Evolutionary conservation across 2,113 vertebrate species (phyloP), one percentile per base, ranked within the genome.

Genomic region (Triplophysa tibetana): DNA sequence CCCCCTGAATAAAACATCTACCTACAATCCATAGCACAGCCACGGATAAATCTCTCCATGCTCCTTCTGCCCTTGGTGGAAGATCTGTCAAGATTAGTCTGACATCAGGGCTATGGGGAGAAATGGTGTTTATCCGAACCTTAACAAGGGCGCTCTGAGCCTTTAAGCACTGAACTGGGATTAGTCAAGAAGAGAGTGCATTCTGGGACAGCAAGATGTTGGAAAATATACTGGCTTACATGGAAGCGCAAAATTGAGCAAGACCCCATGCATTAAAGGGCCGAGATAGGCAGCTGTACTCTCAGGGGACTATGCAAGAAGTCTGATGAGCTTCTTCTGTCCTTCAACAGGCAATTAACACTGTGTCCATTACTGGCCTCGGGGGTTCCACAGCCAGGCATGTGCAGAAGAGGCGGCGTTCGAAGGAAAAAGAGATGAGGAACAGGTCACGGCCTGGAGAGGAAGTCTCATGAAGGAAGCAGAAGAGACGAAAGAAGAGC

Each of bases 341-440:
- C 93, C 94, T 94, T 95, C 94, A 95, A 92, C 92, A 94, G 92
- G 90, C 93, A 94, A 94, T 94, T 94, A 93, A 92, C 90, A 88
- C 88, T 8, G 84, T 94, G 93, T 94, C 92, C 93, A 93, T 93
- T 91, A 94, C 89, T 91, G 90, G 91, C 90, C 93, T 91, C 92
- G 41, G 70, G 92, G 86, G 93, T 75, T 84, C 56, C 84, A n/a
- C 68, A 24, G 19, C 13, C 50, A 64, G 29, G 23, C 54, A 84
- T 87, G 87, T 83, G 26, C 16, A 38, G 48, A 67, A 75, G 86
- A 86, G 63, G 62, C 86, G 82, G 87, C 88, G 87, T 88, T 45
- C 8, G 5, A 14, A 21, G 50, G 29, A 62, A 54, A 69, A 85
- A 85, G 88, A 88, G 87, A 85, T 87, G 91, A 90, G 89, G 92